A percentile compares a stretch with the other conserved stretches of the same genome.
These are phyloP conservation scores for Coregonus ussuriensis DNA, from an alignment of 2,797 vertebrate genomes.

Conservation along the genomic window DNA sequence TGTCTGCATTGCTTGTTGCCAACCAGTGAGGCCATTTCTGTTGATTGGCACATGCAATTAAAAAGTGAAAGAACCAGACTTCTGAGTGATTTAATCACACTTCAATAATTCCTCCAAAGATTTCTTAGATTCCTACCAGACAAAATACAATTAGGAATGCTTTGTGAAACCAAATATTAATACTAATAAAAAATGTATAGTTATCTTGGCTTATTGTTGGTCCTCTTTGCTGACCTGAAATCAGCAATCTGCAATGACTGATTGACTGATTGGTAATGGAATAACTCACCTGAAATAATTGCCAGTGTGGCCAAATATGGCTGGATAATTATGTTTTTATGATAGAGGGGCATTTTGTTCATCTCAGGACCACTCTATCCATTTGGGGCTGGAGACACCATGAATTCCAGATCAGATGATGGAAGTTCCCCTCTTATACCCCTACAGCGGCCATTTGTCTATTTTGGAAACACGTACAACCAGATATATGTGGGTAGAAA, in stretches of 20 bases:
- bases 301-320: neutral
- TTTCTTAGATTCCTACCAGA: too few species aligned
- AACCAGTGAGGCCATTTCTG: too few species aligned
- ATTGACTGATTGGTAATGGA: neutral
- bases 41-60: too few species aligned
- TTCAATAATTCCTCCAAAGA: too few species aligned
- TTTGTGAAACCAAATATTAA: too few species aligned
- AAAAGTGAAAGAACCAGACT: too few species aligned
- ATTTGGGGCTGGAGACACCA: conserved; percentile 27
- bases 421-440: conserved; percentile 52
- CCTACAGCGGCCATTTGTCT: conserved; percentile 48
- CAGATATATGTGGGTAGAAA: conserved; percentile 56
- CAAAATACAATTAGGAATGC: too few species aligned
- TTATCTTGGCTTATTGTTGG: too few species aligned
- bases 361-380: conserved; percentile 55
- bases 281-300: neutral
- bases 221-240: too few species aligned
- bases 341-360: neutral
- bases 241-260: too few species aligned
- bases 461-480: conserved; percentile 43
- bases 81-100: too few species aligned
- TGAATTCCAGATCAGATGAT: conserved; percentile 23
- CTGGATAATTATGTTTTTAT: neutral
- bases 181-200: neutral
- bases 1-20: too few species aligned